Evolutionary conservation across 2,888 invertebrate species (phyloP).

Genomic region (Acronicta alni): DNA sequence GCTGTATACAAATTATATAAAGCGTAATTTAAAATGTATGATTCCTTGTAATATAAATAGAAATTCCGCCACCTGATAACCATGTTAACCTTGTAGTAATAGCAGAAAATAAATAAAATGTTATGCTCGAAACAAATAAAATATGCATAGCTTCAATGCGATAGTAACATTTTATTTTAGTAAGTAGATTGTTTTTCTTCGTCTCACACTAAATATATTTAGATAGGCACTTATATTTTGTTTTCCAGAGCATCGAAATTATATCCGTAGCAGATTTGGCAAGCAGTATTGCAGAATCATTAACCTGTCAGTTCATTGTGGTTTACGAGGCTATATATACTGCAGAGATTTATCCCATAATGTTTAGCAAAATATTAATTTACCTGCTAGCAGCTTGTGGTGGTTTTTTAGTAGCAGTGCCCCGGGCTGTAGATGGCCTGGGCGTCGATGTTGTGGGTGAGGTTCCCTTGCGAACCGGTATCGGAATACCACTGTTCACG

Average conservation of each 20-base stretch:
- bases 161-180: conserved; percentile 10
- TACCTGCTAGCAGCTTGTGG: conserved; percentile 83
- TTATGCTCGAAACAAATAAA: conserved; percentile 27
- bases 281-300: background rate
- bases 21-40: conserved; percentile 20
- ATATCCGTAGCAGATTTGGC: background rate
- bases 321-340: background rate
- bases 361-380: background rate
- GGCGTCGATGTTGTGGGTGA: conserved; percentile 81
- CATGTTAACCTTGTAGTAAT: conserved; percentile 34
- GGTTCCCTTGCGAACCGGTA: conserved; percentile 83
- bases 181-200: background rate
- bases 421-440: conserved; percentile 60
- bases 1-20: conserved; percentile 27
- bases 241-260: background rate
- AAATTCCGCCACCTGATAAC: conserved; percentile 44
- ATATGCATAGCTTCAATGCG: conserved; percentile 17
- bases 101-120: conserved; percentile 18
- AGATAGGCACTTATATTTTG: background rate
- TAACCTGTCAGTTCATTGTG: background rate
- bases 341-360: background rate
- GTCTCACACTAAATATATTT: background rate
- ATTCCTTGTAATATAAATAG: conserved; percentile 26
- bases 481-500: conserved; percentile 86
- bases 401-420: conserved; percentile 71